phyloP scores from a whole-genome alignment of 2,888 invertebrate genomes.

The Ischnus inquisitorius region DNA sequence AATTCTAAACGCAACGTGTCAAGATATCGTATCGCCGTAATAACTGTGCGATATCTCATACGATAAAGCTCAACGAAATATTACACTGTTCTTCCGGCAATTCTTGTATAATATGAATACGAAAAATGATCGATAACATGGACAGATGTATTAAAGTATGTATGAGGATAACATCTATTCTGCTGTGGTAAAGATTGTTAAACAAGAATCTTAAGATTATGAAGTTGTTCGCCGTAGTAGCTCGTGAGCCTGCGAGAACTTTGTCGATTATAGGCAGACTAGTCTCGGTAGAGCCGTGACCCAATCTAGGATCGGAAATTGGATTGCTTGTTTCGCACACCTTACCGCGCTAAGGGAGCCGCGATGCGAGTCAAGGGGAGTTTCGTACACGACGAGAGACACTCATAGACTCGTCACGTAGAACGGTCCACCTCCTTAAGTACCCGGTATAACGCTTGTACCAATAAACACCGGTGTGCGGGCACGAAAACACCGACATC shows the following conservation, averaged over 20 bases:
- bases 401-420: slow-evolving; percentile 18
- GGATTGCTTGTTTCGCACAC: slow-evolving; percentile 63
- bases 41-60: not conserved
- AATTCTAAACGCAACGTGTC: not conserved
- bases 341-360: slow-evolving; percentile 44
- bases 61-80: not conserved
- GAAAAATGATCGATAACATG: not conserved
- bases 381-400: slow-evolving; percentile 33
- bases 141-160: not conserved
- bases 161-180: not conserved
- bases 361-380: slow-evolving; percentile 33
- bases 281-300: slow-evolving; percentile 45
- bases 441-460: slow-evolving; percentile 16
- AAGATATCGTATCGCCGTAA: not conserved
- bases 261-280: slow-evolving; percentile 40
- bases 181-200: not conserved
- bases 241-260: slow-evolving; percentile 17
- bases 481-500: slow-evolving; percentile 17
- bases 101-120: not conserved
- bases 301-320: slow-evolving; percentile 75
- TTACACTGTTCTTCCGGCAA: not conserved
- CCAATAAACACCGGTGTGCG: not conserved
- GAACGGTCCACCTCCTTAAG: slow-evolving; percentile 56
- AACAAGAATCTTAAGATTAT: not conserved
- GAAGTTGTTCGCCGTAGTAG: not conserved